Conservation (phyloP, 2,113 vertebrate species). For the Neogobius melanostomus region DNA sequence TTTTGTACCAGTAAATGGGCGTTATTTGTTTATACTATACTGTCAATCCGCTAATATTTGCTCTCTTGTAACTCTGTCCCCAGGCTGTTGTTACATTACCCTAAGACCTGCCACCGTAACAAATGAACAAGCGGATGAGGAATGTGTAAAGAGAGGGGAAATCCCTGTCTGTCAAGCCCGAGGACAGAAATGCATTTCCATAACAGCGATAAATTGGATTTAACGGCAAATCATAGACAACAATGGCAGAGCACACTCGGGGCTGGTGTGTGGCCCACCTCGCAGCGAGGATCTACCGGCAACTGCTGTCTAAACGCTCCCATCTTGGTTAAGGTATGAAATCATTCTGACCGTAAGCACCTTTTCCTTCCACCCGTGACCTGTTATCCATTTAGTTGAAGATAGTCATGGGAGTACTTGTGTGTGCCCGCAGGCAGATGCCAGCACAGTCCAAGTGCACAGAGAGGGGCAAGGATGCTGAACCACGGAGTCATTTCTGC, state of each 20-base stretch:
- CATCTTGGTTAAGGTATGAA: constrained; percentile 74
- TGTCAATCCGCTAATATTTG: neutral
- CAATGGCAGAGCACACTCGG: constrained; percentile 70
- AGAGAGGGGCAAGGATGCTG: constrained; percentile 17
- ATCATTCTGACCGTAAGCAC: constrained; percentile 74
- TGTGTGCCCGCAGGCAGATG: constrained; percentile 52
- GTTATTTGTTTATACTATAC: neutral
- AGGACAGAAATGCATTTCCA: constrained; percentile 75
- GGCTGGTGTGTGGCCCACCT: constrained; percentile 58
- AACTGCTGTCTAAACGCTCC: constrained; percentile 48
- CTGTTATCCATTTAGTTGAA: constrained; percentile 75
- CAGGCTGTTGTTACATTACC: constrained; percentile 58
- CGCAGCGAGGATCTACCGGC: constrained; percentile 50
- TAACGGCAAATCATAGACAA: constrained; percentile 78
- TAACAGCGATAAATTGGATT: constrained; percentile 83
- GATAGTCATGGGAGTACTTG: constrained; percentile 48
- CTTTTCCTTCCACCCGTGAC: constrained; percentile 67
- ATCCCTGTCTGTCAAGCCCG: constrained; percentile 59
- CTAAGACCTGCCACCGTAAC: constrained; percentile 43
- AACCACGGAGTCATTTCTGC: constrained; percentile 33
- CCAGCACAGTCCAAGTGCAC: constrained; percentile 41
- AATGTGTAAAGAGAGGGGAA: constrained; percentile 51
- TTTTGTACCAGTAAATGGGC: too few relatives aligned
- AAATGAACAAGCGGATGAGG: constrained; percentile 64
- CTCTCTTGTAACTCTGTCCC: constrained; percentile 25